These are phyloP conservation scores for Serrognathus titanus DNA, from an alignment of 2,888 invertebrate species.

Conservation along the genomic window DNA sequence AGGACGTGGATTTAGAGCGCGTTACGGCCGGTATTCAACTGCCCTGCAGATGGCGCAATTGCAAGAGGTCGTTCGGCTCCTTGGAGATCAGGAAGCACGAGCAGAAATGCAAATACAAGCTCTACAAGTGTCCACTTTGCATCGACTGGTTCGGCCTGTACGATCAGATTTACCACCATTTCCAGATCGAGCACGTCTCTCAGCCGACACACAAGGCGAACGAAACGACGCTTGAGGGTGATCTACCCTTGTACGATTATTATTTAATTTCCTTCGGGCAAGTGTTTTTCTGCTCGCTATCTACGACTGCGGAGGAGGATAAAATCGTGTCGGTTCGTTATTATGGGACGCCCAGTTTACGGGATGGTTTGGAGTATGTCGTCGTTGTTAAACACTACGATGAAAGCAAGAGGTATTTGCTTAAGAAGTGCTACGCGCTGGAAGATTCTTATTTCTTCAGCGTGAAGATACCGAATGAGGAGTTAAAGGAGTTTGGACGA, in stretches of 20 bases:
- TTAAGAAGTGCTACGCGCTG: conserved; percentile 3
- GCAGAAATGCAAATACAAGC: conserved; percentile 7
- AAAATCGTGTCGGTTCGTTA: conserved; percentile 13
- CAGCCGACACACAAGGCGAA: conserved; percentile 7
- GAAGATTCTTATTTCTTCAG: conserved; percentile 9
- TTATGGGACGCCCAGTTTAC: conserved; percentile 8
- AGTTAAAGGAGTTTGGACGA: neutral
- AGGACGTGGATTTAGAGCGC: conserved; percentile 7
- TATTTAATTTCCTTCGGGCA: conserved; percentile 10
- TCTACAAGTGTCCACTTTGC: conserved; percentile 14
- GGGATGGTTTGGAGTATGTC: conserved; percentile 2
- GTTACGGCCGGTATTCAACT: conserved; percentile 5
- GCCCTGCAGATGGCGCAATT: conserved; percentile 12
- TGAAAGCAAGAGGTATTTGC: conserved; percentile 4
- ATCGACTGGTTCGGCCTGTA: conserved; percentile 7
- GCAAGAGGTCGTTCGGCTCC: conserved; percentile 3
- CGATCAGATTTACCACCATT: conserved; percentile 12
- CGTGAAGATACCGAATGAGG: conserved; percentile 9
- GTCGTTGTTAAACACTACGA: neutral
- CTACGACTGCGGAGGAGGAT: conserved; percentile 4
- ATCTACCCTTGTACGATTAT: conserved; percentile 9
- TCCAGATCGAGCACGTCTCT: conserved; percentile 8
- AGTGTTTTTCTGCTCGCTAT: conserved; percentile 13
- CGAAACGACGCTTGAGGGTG: neutral
- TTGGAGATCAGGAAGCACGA: conserved; percentile 11